These are phyloP conservation scores for Glossophaga mutica DNA, from an alignment of 2,797 vertebrate species.

Conservation along the genomic window DNA sequence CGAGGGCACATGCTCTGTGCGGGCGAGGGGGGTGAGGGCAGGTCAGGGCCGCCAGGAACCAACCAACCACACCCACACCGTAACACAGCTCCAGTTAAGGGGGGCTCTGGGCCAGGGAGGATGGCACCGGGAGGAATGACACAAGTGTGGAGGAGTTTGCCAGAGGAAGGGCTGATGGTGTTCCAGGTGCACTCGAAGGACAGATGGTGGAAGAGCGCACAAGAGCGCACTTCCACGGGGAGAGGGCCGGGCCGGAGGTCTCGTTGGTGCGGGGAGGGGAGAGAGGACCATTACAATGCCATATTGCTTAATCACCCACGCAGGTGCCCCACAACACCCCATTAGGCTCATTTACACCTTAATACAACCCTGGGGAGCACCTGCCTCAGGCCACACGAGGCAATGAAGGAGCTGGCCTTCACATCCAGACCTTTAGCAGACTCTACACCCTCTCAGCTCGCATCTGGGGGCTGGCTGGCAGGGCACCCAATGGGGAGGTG, in stretches of 20 bases:
- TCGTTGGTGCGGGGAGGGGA: rapidly evolving
- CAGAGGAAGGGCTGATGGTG: background rate
- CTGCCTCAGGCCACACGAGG: background rate
- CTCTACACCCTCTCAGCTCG: background rate
- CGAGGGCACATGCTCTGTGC: slow-evolving; percentile 89
- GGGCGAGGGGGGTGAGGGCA: background rate
- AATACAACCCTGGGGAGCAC: background rate
- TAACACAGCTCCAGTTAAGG: background rate
- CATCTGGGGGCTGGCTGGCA: no score
- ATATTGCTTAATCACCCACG: no score
- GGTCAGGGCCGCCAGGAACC: background rate
- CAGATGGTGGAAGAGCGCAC: background rate
- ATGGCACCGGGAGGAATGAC: background rate
- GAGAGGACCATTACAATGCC: background rate
- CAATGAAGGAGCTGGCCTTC: background rate
- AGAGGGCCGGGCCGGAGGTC: background rate
- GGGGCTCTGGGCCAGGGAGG: background rate
- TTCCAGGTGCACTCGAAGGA: background rate
- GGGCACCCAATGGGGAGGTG: background rate
- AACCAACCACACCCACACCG: no score
- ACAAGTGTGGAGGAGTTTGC: background rate
- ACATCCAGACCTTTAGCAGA: background rate
- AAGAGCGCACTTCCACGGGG: rapidly evolving
- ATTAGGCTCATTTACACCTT: background rate
- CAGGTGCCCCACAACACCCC: background rate